phyloP scores from a whole-genome alignment of 2,797 vertebrate genomes.

The Heteromormyrus szaboi region DNA sequence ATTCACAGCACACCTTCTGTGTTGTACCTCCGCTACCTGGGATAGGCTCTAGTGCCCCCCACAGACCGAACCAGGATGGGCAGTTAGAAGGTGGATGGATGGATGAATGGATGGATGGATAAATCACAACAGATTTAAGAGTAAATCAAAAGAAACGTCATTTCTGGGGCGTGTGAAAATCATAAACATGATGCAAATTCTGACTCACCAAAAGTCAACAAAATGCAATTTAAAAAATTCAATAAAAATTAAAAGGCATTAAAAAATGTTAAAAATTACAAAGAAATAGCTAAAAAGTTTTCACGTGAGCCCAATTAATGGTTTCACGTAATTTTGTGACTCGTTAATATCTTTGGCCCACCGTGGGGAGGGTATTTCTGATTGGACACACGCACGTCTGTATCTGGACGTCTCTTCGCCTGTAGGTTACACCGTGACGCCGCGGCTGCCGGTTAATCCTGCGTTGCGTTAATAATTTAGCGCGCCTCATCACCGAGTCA shows the following conservation, averaged over 20 bases:
- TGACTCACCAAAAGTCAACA: neutral
- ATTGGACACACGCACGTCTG: neutral
- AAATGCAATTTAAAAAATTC: neutral
- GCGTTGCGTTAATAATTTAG: neutral
- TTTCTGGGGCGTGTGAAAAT: neutral
- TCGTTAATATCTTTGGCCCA: neutral
- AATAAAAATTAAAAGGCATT: neutral
- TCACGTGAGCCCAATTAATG: neutral
- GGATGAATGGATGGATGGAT: neutral
- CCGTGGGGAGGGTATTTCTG: neutral
- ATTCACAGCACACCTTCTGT: neutral
- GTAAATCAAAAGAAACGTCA: neutral
- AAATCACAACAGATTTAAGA: neutral
- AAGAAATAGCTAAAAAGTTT: neutral
- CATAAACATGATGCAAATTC: neutral
- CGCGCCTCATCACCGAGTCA: neutral
- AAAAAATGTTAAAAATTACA: neutral
- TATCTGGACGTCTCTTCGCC: neutral
- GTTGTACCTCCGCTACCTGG: neutral
- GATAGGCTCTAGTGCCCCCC: neutral
- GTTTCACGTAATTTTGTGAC: neutral
- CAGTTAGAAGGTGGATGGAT: neutral
- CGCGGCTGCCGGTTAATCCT: neutral
- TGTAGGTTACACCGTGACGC: neutral
- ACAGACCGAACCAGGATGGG: neutral